Percentiles rank a stretch among this genome's conserved stretches.
Conservation (phyloP, 2,888 invertebrate genomes). For the Balanococcus diminutus region DNA sequence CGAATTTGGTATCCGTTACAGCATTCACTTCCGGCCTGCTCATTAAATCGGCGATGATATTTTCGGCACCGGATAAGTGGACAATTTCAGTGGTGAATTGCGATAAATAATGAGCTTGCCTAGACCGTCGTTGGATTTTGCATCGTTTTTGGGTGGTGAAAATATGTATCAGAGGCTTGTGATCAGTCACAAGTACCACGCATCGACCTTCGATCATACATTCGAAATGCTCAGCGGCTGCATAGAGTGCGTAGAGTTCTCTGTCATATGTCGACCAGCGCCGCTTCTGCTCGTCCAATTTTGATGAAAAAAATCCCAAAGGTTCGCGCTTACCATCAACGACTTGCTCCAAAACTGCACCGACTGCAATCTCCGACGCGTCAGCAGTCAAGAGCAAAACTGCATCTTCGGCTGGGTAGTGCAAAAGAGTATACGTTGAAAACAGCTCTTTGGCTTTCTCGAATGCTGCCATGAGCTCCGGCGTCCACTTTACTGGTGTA, state of each 20-base stretch:
- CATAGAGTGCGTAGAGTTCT: conserved; percentile 56
- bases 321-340: conserved; percentile 56
- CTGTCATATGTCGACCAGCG: conserved; percentile 62
- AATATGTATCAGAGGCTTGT: no score
- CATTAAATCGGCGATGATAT: conserved; percentile 61
- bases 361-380: conserved; percentile 61
- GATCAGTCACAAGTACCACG: no score
- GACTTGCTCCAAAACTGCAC: conserved; percentile 61
- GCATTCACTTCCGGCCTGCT: conserved; percentile 59
- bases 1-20: conserved; percentile 58
- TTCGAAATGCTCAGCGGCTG: conserved; percentile 58
- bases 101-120: conserved; percentile 59
- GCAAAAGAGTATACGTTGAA: no score
- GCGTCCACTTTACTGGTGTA: conserved; percentile 53
- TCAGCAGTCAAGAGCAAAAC: no score
- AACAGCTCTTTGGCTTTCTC: no score
- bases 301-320: conserved; percentile 58
- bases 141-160: no score
- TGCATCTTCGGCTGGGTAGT: no score
- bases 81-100: conserved; percentile 61
- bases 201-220: no score
- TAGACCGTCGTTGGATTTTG: conserved; percentile 59
- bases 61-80: conserved; percentile 60
- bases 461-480: conserved; percentile 58
- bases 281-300: conserved; percentile 58